These are phyloP conservation scores for Neotragus pygmaeus DNA, from an alignment of 2,113 vertebrate genomes.

Conservation along the genomic window DNA sequence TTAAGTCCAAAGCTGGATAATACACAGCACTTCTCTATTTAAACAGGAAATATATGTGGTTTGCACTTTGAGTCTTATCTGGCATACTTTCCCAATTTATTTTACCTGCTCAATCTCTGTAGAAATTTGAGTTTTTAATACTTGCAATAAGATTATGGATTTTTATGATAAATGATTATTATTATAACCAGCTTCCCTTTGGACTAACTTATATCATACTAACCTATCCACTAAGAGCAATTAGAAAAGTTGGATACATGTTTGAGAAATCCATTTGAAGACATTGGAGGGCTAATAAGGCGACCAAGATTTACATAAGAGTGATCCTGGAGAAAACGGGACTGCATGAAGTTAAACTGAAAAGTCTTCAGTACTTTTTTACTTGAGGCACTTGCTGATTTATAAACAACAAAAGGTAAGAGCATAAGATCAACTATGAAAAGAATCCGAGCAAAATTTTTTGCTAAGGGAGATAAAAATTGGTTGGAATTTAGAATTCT, in stretches of 20 bases:
- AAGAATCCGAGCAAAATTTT: not conserved
- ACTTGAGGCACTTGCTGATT: not conserved
- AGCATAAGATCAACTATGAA: not conserved
- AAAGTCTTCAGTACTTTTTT: not conserved
- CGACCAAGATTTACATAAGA: not conserved
- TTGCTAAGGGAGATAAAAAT: not conserved
- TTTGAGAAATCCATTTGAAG: not conserved
- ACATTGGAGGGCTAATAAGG: accelerated
- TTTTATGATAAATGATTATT: not conserved
- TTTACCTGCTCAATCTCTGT: not conserved
- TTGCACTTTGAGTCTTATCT: not conserved
- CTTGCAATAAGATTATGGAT: not conserved
- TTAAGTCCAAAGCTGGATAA: not conserved
- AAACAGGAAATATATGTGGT: not conserved
- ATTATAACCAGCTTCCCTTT: not conserved
- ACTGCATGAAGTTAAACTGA: not conserved
- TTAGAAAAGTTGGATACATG: not conserved
- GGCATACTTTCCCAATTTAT: not conserved
- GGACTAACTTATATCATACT: not conserved
- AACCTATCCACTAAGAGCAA: not conserved
- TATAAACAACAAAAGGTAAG: not conserved
- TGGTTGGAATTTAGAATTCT: not conserved
- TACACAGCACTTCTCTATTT: not conserved
- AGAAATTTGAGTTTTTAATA: not conserved
- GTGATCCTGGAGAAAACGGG: not conserved